Evolutionary conservation across 2,888 invertebrate species (phyloP).

Genomic region (Drosophila falleni): DNA sequence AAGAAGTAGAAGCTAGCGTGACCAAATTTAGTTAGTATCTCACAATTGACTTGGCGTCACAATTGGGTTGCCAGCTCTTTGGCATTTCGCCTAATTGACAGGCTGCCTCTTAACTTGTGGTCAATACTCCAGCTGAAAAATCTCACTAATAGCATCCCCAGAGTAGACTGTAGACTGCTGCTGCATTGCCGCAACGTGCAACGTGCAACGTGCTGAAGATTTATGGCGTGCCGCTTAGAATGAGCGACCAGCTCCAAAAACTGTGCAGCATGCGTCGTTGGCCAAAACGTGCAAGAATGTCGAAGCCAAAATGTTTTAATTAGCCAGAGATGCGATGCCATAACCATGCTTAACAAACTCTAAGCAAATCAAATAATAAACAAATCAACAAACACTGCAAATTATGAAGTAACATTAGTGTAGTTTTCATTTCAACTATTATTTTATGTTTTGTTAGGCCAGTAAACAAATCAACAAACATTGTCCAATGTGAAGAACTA

Average conservation of each 20-base stretch:
- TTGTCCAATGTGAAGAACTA: neutral
- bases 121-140: constrained; percentile 1
- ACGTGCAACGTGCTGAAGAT: constrained; percentile 48
- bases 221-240: constrained; percentile 67
- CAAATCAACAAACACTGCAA: neutral
- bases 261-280: constrained; percentile 60
- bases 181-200: constrained; percentile 37
- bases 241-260: constrained; percentile 50
- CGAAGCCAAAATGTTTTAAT: constrained; percentile 70
- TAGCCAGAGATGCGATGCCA: constrained; percentile 47
- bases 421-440: neutral
- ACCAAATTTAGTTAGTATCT: constrained; percentile 71
- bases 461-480: neutral
- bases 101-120: constrained; percentile 27
- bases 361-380: neutral
- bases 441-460: neutral
- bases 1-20: constrained; percentile 37
- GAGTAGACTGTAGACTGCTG: constrained; percentile 45
- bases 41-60: constrained; percentile 72
- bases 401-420: neutral
- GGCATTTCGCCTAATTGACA: constrained; percentile 74
- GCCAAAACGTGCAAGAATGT: constrained; percentile 67
- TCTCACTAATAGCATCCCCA: constrained; percentile 67
- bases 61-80: constrained; percentile 72
- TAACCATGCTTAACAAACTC: neutral